Base-by-base conservation (phyloP, 2,888 invertebrate genomes). In the Crematogaster levior region DNA sequence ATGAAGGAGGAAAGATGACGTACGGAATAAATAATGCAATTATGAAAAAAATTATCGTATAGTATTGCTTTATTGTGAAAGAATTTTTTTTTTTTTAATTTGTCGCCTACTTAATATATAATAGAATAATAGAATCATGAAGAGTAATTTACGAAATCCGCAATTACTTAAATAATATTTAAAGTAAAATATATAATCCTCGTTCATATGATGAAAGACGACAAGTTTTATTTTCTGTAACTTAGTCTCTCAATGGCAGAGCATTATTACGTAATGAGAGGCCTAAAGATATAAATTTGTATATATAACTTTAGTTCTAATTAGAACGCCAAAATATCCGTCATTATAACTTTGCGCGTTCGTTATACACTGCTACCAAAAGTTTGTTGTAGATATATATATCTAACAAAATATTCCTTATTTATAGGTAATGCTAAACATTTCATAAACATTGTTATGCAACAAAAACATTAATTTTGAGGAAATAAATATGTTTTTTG, bases 271-370 rank as follows among this genome's bases (percentile, higher is more conserved):
- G 10, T 24, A 48, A 63, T 48, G 12, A 63, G 27, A 40, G 9
- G 27, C 43, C 18, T 21, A 7, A 46, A 34, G 6, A 1, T 24
- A 24, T 2, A 27, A 58, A 72, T 53, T 48, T 68, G 15, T 3
- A 58, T 60, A 51, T 65, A 37, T 18, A 24, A 34, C 24, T n/a
- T 9, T 3, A 21, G 5, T 27, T 27, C 5, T 27, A 65, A 75
- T 75, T 75, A 30, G 27, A n/a, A 65, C 12, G 65, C 5, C 46
- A 7, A 48, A 75, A n/a, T 24, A 24, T 27, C n/a, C 48, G 37
- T 27, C 27, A 37, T 75, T 65, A 65, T 65, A 40, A 65, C 37
- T 65, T 65, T n/a, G 34, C 15, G 15, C 7, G 27, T 48, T 63
- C 24, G 34, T 63, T 74, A 75, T 1, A 24, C 12, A 27, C 46